Evolutionary conservation across 2,797 vertebrate genomes (phyloP).

Genomic region (Chiloscyllium punctatum): DNA sequence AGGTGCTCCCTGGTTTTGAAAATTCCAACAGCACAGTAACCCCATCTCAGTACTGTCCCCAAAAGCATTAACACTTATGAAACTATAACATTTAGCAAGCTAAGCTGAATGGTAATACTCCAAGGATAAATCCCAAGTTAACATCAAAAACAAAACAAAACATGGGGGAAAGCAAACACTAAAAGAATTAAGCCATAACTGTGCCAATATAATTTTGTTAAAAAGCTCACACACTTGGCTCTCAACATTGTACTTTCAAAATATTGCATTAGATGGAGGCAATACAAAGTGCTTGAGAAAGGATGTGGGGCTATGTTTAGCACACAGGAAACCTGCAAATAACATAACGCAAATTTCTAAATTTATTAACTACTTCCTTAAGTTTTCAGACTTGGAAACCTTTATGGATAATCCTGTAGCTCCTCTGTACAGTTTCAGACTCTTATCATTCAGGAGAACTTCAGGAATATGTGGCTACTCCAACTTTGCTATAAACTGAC

Average conservation of each 20-base stretch:
- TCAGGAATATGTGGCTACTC: too few relatives aligned
- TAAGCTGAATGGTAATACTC: background rate
- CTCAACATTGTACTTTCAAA: background rate
- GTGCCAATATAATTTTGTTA: background rate
- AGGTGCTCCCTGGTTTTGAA: background rate
- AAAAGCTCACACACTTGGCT: background rate
- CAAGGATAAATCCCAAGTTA: slow-evolving; percentile 2
- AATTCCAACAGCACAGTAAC: background rate
- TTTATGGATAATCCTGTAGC: too few relatives aligned
- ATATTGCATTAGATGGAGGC: too few relatives aligned
- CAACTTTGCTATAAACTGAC: too few relatives aligned
- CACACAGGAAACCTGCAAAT: background rate
- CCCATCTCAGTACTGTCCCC: background rate
- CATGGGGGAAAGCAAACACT: background rate
- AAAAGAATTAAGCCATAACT: background rate
- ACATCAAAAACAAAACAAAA: background rate
- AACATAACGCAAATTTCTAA: background rate
- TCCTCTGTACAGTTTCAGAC: too few relatives aligned
- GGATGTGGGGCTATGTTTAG: background rate
- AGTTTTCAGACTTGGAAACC: background rate
- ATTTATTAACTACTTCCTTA: background rate
- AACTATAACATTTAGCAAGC: background rate
- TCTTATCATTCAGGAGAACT: too few relatives aligned
- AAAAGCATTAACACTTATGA: background rate
- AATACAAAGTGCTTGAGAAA: background rate